Evolutionary conservation across 64 coral and sea anemone genomes (phyloP), one percentile per base, ranked within the genome.

Genomic region (Cladopsammia gracilis): DNA sequence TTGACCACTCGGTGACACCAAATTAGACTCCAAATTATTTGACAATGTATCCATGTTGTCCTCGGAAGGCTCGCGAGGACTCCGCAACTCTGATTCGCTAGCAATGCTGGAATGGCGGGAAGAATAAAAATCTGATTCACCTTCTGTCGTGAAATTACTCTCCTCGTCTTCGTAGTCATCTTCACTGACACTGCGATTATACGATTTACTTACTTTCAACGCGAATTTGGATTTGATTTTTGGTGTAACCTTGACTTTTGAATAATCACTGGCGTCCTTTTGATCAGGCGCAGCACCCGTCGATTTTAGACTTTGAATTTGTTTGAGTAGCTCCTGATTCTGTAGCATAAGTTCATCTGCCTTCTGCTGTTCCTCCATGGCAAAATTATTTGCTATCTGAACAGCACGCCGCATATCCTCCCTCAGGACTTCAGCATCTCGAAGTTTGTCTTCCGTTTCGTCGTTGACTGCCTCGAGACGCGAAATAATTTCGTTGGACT

Each of bases 401-500:
- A 94, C 92, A 20, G 92, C 92, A 4, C 58, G 75, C 24, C 92
- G 92, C 14, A 94, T 62, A 64, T 94, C 92, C 13, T 82, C 86
- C 25, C 82, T 73, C 11, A 89, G 62, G 1, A 89, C 0, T 61
- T 94, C 92, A 18, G 75, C 56, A 7, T 94, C 92, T 48, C 87
- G 87, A 54, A 94, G 65, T 74, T 82, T 78, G 23, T 94, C 92
- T 25, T 94, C 92, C 18, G 82, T 59, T 66, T 94, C 92, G 10
- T 86, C 86, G 24, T 94, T 94, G 15, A 58, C 26, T 20, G 73
- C 83, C 34, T 94, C 67, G 0, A 94, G 92, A 15, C 77, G 85
- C 5, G 85, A 88, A 61, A 94, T 94, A 54, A 89, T 94, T 3
- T 71, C 75, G 64, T 94, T 94, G 49, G 92, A 74, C 58, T 94